Conservation (phyloP, 2,797 vertebrate genomes). For the Triplophysa yarkandensis region DNA sequence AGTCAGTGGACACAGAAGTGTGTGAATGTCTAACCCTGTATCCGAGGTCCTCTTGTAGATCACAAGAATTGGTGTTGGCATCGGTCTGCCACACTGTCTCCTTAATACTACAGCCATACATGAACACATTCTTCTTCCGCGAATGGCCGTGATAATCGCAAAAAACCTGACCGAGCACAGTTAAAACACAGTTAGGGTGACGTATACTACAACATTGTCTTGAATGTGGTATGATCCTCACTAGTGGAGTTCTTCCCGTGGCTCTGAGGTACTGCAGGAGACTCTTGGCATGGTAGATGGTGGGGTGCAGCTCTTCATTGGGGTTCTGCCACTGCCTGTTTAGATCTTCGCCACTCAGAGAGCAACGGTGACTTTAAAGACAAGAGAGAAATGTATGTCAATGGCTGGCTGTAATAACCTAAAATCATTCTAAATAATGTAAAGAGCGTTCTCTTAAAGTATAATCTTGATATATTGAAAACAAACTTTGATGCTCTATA, state of each 20-base stretch:
- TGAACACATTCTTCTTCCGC: slow-evolving; percentile 98
- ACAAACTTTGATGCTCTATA: no score
- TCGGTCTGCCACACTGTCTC: slow-evolving; percentile 94
- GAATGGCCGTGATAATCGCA: slow-evolving; percentile 99
- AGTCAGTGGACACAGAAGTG: neutral
- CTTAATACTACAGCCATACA: slow-evolving; percentile 98
- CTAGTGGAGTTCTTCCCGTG: slow-evolving; percentile 90
- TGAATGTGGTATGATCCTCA: slow-evolving; percentile 65
- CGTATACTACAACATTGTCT: neutral
- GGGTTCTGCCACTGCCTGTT: slow-evolving; percentile 98
- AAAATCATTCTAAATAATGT: no score
- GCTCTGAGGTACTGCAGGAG: slow-evolving; percentile 94
- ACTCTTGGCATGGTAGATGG: slow-evolving; percentile 96
- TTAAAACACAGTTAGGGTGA: neutral
- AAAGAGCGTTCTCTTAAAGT: no score
- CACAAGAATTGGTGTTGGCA: slow-evolving; percentile 80
- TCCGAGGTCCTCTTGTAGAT: slow-evolving; percentile 86
- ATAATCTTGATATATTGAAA: no score
- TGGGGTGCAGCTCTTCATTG: slow-evolving; percentile 92
- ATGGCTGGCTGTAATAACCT: no score
- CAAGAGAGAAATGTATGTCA: neutral
- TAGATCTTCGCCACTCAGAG: slow-evolving; percentile 97
- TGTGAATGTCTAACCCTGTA: slow-evolving; percentile 79
- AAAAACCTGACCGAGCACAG: slow-evolving; percentile 81
- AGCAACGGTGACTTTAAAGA: slow-evolving; percentile 91